Conservation (phyloP, 2,888 invertebrate species). For the Philopedon plagiatum region DNA sequence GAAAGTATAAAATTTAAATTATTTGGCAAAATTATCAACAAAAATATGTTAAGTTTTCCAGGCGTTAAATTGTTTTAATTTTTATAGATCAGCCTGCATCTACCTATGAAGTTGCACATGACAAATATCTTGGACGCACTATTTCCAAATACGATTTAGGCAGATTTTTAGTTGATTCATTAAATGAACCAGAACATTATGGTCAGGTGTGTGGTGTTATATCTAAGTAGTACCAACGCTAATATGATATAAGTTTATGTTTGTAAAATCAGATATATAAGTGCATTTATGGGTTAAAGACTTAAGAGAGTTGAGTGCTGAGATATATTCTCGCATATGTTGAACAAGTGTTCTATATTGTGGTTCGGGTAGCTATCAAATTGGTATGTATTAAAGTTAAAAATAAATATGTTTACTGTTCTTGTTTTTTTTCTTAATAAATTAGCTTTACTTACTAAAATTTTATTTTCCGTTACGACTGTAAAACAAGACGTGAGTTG, state of each 20-base stretch:
- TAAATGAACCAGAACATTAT: constrained; percentile 80
- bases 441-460: too few relatives aligned
- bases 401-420: neutral
- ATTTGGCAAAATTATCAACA: too few relatives aligned
- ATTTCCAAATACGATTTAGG: constrained; percentile 86
- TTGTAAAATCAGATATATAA: neutral
- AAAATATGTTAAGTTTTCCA: too few relatives aligned
- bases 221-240: constrained; percentile 34
- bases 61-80: neutral
- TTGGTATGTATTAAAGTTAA: neutral
- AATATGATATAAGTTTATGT: neutral
- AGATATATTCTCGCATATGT: neutral
- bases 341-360: too few relatives aligned
- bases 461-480: too few relatives aligned
- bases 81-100: constrained; percentile 76
- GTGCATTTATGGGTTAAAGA: neutral
- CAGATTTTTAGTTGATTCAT: constrained; percentile 80
- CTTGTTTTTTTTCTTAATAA: too few relatives aligned
- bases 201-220: constrained; percentile 76
- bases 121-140: constrained; percentile 76
- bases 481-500: too few relatives aligned
- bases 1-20: too few relatives aligned
- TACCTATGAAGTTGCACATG: constrained; percentile 75
- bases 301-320: neutral
- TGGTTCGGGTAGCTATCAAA: neutral